phyloP scores from a whole-genome alignment of 2,113 vertebrate species.

The Rhea americana region DNA sequence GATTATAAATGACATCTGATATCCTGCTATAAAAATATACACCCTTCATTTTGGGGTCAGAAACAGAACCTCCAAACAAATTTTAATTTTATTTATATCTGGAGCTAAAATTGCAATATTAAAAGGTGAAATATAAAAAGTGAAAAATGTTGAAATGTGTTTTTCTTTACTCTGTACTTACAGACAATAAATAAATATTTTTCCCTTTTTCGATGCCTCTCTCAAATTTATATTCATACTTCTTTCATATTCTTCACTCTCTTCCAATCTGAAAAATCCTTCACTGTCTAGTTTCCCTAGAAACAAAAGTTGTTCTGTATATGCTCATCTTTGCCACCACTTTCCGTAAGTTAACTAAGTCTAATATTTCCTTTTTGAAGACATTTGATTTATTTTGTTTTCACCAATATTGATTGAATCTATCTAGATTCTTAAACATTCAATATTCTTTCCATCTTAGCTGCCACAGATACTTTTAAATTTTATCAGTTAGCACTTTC shows the following conservation, averaged over 20 bases:
- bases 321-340: background rate
- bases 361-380: background rate
- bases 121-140: background rate
- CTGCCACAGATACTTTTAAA: background rate
- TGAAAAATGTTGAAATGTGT: background rate
- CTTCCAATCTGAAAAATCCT: background rate
- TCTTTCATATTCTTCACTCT: background rate
- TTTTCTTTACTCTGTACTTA: background rate
- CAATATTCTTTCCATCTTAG: background rate
- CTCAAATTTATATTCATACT: background rate
- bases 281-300: background rate
- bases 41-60: background rate
- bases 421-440: background rate
- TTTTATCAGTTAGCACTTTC: too few species aligned
- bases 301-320: background rate
- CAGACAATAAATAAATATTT: background rate
- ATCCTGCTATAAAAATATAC: background rate
- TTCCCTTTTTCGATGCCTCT: background rate
- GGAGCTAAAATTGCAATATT: background rate
- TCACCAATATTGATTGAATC: background rate
- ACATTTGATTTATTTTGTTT: background rate
- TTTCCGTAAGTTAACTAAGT: background rate
- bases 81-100: background rate
- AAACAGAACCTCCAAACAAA: background rate
- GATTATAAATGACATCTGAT: background rate